These are phyloP conservation scores for Andrena camellia DNA, from an alignment of 2,888 invertebrate species.

Conservation along the genomic window DNA sequence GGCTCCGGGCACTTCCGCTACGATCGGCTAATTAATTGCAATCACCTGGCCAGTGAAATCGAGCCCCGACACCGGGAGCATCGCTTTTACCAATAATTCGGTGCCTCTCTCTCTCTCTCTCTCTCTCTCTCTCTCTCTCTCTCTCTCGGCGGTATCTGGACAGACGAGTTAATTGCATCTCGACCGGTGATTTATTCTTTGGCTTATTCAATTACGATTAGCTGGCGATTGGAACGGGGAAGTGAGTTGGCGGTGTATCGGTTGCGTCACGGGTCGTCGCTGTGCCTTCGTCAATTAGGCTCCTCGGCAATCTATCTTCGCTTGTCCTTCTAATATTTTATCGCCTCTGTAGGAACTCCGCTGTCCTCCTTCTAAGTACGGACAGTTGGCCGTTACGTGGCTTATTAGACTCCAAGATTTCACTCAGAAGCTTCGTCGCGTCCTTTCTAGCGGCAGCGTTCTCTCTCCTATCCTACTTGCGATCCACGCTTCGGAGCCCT, in stretches of 20 bases:
- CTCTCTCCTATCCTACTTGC: too few relatives aligned
- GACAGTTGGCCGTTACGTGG: too few relatives aligned
- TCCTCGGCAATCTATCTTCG: not conserved
- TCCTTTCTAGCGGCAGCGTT: too few relatives aligned
- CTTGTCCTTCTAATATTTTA: too few relatives aligned
- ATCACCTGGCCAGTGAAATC: conserved; percentile 66
- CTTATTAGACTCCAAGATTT: too few relatives aligned
- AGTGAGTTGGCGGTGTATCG: not conserved
- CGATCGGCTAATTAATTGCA: conserved; percentile 71
- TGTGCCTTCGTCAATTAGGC: not conserved
- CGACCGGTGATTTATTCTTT: conserved; percentile 32
- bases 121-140: not conserved
- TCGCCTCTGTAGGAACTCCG: not conserved
- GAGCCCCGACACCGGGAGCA: conserved; percentile 34
- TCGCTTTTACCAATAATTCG: conserved; percentile 54
- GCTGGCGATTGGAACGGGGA: not conserved
- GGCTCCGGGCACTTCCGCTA: conserved; percentile 65
- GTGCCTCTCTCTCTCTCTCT: conserved; percentile 4
- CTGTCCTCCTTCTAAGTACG: conserved; percentile 7
- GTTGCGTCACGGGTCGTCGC: not conserved
- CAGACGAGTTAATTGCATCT: conserved; percentile 35
- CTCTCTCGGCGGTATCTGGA: conserved; percentile 12
- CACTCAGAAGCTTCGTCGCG: too few relatives aligned
- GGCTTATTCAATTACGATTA: conserved; percentile 21
- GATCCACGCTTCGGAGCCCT: too few relatives aligned